Evolutionary conservation across 92 coral and sea anemone species (phyloP).

Genomic region (Epizoanthus rinbou): DNA sequence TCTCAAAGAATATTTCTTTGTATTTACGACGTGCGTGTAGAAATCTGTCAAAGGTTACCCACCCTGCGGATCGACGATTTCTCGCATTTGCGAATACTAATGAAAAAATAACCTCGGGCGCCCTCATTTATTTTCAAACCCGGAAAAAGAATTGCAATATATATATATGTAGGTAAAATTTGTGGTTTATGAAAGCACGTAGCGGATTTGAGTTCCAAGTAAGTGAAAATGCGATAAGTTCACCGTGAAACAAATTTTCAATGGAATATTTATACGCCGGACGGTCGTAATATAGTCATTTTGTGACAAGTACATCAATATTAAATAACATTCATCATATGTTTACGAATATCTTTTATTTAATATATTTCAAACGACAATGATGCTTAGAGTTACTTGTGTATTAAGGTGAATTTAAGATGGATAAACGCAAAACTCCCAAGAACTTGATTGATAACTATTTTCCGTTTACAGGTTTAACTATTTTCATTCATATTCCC

Average conservation of each 20-base stretch:
- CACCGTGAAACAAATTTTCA: too few relatives aligned
- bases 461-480: not conserved
- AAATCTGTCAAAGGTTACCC: not conserved
- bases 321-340: not conserved
- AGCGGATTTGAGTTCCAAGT: too few relatives aligned
- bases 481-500: not conserved
- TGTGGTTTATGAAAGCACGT: too few relatives aligned
- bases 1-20: not conserved
- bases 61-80: not conserved
- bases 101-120: not conserved
- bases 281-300: too few relatives aligned
- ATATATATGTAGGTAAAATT: not conserved
- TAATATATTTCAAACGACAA: constrained; percentile 3
- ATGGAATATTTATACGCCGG: too few relatives aligned
- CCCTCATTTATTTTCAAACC: not conserved
- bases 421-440: not conserved
- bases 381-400: not conserved
- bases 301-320: not conserved
- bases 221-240: too few relatives aligned
- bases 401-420: not conserved
- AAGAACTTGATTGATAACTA: not conserved
- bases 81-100: not conserved
- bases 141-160: not conserved
- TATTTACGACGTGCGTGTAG: not conserved
- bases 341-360: not conserved